phyloP scores from a whole-genome alignment of 2,888 invertebrate genomes.

The Amiota mariae region DNA sequence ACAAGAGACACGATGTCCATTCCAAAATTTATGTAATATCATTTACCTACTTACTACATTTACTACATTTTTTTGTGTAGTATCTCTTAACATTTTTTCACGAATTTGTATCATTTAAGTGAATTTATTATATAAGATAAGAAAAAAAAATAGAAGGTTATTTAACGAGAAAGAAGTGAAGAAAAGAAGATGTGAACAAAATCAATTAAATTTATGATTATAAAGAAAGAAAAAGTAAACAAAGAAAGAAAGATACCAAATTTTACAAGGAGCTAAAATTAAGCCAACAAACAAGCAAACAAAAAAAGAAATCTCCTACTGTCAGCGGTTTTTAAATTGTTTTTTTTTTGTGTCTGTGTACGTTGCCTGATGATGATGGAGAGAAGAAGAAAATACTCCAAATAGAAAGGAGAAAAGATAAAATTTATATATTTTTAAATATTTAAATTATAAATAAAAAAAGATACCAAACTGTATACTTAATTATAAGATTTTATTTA shows the following conservation, averaged over 20 bases:
- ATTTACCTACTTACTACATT: neutral
- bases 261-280: constrained; percentile 46
- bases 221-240: constrained; percentile 33
- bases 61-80: no score
- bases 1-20: constrained; percentile 15
- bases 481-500: constrained; percentile 44
- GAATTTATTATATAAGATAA: constrained; percentile 13
- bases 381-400: neutral
- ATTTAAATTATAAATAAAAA: constrained; percentile 34
- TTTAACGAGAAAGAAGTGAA: no score
- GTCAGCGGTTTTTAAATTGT: constrained; percentile 26
- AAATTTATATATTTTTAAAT: neutral
- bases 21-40: constrained; percentile 2
- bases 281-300: constrained; percentile 26
- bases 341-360: constrained; percentile 29
- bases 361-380: neutral
- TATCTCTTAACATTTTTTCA: constrained; percentile 39
- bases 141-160: neutral
- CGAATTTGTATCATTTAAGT: constrained; percentile 56
- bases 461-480: constrained; percentile 59
- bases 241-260: constrained; percentile 45
- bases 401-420: neutral
- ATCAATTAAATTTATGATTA: neutral
- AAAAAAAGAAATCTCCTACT: no score
- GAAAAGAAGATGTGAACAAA: neutral